Conservation (phyloP, 2,113 vertebrate genomes). For the Struthidea cinerea region DNA sequence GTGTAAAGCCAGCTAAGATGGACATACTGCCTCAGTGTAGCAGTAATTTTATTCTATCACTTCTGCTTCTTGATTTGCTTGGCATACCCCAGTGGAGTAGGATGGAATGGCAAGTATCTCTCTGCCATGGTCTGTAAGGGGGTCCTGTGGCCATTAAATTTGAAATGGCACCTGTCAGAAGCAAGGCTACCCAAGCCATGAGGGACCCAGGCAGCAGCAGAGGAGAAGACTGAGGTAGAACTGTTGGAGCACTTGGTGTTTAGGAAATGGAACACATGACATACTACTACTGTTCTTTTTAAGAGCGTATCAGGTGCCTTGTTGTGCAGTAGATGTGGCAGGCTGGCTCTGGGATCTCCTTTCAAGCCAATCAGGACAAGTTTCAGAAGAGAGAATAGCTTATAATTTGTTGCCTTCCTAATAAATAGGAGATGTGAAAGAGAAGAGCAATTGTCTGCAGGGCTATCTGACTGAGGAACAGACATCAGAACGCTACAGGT, state of each 20-base stretch:
- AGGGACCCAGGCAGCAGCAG: background rate
- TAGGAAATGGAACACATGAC: background rate
- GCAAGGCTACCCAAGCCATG: background rate
- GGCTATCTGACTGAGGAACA: background rate
- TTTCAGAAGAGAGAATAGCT: background rate
- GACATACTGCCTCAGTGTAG: background rate
- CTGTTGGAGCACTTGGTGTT: background rate
- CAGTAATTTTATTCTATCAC: background rate
- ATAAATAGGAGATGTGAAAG: background rate
- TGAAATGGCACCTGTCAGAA: background rate
- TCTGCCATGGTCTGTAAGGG: background rate
- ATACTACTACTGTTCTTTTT: fast-evolving
- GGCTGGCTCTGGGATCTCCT: background rate
- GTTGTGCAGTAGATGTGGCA: background rate
- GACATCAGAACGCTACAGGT: background rate
- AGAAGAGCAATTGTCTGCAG: background rate
- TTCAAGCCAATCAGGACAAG: background rate
- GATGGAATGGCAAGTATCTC: background rate
- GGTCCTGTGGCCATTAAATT: background rate
- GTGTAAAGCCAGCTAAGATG: background rate
- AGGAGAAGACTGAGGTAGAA: background rate
- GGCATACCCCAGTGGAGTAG: background rate
- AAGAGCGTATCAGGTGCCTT: background rate
- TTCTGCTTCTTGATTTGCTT: background rate
- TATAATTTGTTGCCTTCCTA: background rate